Conservation (phyloP, 2,888 invertebrate species). For the Diloba caeruleocephala region DNA sequence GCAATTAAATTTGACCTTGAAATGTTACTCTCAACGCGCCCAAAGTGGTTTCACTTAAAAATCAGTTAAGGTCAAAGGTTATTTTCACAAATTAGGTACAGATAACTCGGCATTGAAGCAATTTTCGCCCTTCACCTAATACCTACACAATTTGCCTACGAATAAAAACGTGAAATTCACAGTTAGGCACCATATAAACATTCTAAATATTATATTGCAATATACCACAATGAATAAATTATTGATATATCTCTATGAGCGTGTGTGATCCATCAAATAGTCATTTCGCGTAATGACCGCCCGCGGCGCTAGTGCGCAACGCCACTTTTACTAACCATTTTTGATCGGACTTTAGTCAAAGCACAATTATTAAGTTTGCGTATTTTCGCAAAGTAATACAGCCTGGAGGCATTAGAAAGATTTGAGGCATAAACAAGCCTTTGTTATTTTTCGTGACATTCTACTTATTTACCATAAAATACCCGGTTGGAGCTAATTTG, state of each 20-base stretch:
- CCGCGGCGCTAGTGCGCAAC: slow-evolving; percentile 35
- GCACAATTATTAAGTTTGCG: slow-evolving; percentile 39
- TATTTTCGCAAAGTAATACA: slow-evolving; percentile 30
- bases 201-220: slow-evolving; percentile 35
- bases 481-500: no score
- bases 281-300: slow-evolving; percentile 51
- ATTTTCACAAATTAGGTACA: no score
- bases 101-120: no score
- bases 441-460: slow-evolving; percentile 17
- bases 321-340: slow-evolving; percentile 39
- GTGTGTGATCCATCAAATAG: slow-evolving; percentile 48
- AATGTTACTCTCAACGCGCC: no score
- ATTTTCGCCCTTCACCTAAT: no score
- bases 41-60: no score
- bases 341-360: slow-evolving; percentile 40
- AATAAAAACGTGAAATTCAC: not conserved
- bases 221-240: slow-evolving; percentile 32
- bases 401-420: slow-evolving; percentile 23
- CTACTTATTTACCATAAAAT: slow-evolving; percentile 4
- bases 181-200: slow-evolving; percentile 12
- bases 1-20: no score
- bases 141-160: no score
- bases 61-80: no score
- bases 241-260: slow-evolving; percentile 45
- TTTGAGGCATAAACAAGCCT: slow-evolving; percentile 11